phyloP scores from a whole-genome alignment of 2,888 invertebrate species.

The Diaperis boleti region DNA sequence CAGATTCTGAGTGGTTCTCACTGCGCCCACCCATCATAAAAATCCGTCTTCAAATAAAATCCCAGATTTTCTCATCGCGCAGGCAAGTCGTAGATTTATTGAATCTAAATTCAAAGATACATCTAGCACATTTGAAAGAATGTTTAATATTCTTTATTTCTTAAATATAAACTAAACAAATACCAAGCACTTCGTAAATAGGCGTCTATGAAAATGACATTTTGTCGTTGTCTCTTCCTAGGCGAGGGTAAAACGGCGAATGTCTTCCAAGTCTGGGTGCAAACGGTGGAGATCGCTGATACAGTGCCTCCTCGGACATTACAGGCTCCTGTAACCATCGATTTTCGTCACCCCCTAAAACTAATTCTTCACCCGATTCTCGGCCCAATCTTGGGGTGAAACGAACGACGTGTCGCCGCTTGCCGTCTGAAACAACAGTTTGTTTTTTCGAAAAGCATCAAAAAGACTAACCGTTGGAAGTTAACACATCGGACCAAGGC shows the following conservation, averaged over 20 bases:
- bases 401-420: constrained; percentile 51
- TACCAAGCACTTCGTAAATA: constrained; percentile 9
- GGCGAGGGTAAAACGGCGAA: constrained; percentile 66
- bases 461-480: constrained; percentile 40
- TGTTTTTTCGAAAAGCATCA: neutral
- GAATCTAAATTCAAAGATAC: neutral
- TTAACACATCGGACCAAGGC: constrained; percentile 63
- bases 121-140: neutral
- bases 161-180: constrained; percentile 8
- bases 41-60: too few species aligned
- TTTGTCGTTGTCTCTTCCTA: constrained; percentile 58
- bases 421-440: neutral
- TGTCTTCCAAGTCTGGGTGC: constrained; percentile 67
- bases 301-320: constrained; percentile 56
- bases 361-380: constrained; percentile 60
- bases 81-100: too few species aligned
- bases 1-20: too few species aligned
- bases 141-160: neutral
- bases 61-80: too few species aligned
- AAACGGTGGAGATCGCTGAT: constrained; percentile 67
- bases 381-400: constrained; percentile 69
- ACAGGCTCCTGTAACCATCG: constrained; percentile 55
- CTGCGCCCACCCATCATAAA: too few species aligned
- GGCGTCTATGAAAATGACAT: constrained; percentile 20
- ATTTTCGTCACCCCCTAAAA: constrained; percentile 44